phyloP scores from a whole-genome alignment of 1,140 invertebrate species.

The Heliconius melpomene region DNA sequence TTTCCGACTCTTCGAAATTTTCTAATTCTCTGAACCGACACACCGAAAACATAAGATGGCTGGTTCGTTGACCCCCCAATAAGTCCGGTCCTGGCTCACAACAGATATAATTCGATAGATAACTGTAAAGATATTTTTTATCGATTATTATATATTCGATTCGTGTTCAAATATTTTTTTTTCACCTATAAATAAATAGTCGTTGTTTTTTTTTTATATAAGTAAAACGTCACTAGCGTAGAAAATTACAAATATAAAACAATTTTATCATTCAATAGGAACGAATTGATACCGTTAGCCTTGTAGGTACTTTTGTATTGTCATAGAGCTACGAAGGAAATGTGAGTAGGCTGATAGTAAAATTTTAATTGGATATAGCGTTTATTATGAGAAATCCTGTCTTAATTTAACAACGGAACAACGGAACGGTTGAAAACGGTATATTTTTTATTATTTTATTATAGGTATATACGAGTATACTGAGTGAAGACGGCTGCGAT shows the following conservation, averaged over 20 bases:
- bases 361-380: conserved; percentile 30
- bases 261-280: conserved; percentile 22
- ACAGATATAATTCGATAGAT: conserved; percentile 75
- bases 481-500: conserved; percentile 42
- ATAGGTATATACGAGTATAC: not conserved
- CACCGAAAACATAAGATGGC: conserved; percentile 58
- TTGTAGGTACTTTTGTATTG: conserved; percentile 4
- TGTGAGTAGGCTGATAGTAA: conserved; percentile 34
- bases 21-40: conserved; percentile 56
- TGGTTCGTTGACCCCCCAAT: conserved; percentile 57
- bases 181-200: conserved; percentile 33
- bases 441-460: conserved; percentile 50
- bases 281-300: conserved; percentile 27
- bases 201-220: conserved; percentile 28
- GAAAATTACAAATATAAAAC: conserved; percentile 14
- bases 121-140: conserved; percentile 76
- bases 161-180: conserved; percentile 55
- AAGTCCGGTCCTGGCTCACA: conserved; percentile 59
- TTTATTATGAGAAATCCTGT: conserved; percentile 43
- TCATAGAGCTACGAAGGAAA: conserved; percentile 27
- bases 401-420: conserved; percentile 50
- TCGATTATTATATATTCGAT: conserved; percentile 65
- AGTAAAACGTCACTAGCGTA: conserved; percentile 17
- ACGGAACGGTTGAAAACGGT: conserved; percentile 55
- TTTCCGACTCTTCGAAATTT: conserved; percentile 46